Evolutionary conservation across 2,113 vertebrate species (phyloP), one percentile per base, ranked within the genome.

Genomic region (Chloebia gouldiae): DNA sequence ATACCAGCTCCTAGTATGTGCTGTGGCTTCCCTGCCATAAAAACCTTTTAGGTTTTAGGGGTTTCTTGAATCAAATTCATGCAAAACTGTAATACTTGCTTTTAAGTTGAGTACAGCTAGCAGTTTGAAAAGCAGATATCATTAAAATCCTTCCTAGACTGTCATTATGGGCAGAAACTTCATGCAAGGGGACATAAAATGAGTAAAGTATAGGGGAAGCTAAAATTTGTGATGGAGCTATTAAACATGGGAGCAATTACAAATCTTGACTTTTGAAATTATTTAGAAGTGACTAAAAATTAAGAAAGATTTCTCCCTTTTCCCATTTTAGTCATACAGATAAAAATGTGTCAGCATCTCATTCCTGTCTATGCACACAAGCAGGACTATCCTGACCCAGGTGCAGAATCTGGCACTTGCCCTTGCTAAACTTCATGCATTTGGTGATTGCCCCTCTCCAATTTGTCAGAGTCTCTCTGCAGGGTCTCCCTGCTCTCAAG

Each of bases 81-180:
- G 17, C 28, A 61, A 45, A 85, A 49, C 1, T 1, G 0, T 56
- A 70, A 6, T 72, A 39, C n/a, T 88, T 88, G 10, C 42, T 79
- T 85, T 90, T 81, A 15, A 90, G 59, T 44, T 56, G 50, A 71
- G 37, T 71, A 44, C 65, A 95, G 35, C 37, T 39, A 57, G 61
- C 73, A 84, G 44, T 86, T 93, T 21, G 37, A 88, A 90, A 96
- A 93, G 49, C 61, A 91, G 45, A 44, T 90, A 57, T 72, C 39
- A 92, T 72, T 65, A 42, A 80, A 93, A 53, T 77, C 23, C 54
- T 72, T 81, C 15, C 14, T 88, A 66, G 47, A 12, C 39, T 91
- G 39, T 61, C 17, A 13, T 66, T 90, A 40, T 37, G 17, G 64
- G 27, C 60, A 79, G 37, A 65, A 39, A 27, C 40, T 82, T 84